A percentile compares a stretch with the other conserved stretches of the same genome.
Evolutionary conservation across 2,888 invertebrate species (phyloP).

Genomic region (Eumacrocentrus americanus): DNA sequence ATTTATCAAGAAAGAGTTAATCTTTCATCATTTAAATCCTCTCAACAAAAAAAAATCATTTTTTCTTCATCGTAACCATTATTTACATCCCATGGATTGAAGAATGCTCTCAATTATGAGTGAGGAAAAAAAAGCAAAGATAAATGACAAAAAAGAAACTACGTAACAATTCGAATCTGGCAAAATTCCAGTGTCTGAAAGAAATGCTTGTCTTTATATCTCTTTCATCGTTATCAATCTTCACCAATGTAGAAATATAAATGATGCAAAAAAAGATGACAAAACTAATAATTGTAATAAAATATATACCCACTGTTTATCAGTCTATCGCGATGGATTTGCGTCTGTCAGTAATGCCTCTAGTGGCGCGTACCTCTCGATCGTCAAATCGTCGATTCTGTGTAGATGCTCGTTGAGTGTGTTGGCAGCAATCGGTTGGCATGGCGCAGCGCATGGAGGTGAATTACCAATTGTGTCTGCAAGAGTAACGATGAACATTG

Average conservation of each 20-base stretch:
- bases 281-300: conserved; percentile 21
- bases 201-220: too few relatives aligned
- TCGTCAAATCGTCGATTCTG: conserved; percentile 48
- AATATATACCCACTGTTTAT: conserved; percentile 17
- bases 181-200: too few relatives aligned
- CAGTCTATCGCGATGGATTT: conserved; percentile 56
- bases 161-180: conserved; percentile 6
- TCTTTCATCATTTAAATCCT: conserved; percentile 12
- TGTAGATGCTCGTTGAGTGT: conserved; percentile 52
- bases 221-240: too few relatives aligned
- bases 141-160: conserved; percentile 23
- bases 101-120: conserved; percentile 7
- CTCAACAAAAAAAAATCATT: too few relatives aligned
- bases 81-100: conserved; percentile 17
- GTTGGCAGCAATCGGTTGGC: conserved; percentile 49
- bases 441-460: conserved; percentile 51
- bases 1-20: conserved; percentile 6
- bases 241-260: conserved; percentile 14
- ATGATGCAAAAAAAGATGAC: conserved; percentile 29
- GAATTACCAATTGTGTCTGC: conserved; percentile 46
- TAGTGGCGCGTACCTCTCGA: conserved; percentile 50
- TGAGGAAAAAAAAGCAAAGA: conserved; percentile 1
- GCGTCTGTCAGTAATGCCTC: conserved; percentile 54
- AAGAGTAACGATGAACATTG: conserved; percentile 49
- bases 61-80: conserved; percentile 14